Base-by-base conservation (phyloP, 2,113 vertebrate genomes). In the Eulemur macaco region DNA sequence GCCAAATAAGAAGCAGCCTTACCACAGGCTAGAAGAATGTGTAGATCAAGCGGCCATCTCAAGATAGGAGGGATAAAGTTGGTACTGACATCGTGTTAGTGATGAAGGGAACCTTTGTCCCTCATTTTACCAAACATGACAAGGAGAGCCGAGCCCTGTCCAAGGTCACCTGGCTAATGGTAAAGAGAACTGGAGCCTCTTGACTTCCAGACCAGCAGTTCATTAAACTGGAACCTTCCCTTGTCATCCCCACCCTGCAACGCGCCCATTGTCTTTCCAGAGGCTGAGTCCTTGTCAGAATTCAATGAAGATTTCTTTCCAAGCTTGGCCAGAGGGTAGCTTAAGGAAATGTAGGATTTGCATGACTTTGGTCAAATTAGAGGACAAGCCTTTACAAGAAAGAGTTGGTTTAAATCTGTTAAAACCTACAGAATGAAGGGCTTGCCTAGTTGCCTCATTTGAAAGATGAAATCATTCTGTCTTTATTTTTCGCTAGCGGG, bases 231-330 rank as follows among this genome's bases (percentile, higher is more conserved):
- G 29, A 27, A 21, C 7, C 83, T 42, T 12, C 9, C 54, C 18
- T 1, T 14, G 23, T n/a, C 29, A 12, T 31, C 6, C 5, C 12
- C 18, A 9, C 7, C 0, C 37, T 3, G 37, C 37, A 39, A 39
- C 37, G 37, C 37, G 5, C 31, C 45, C 0, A 2, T 34, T 9
- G 0, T 39, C 25, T 94, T 25, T 85, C 45, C 9, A 39, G 47
- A 37, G 73, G 21, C n/a, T 80, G 3, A 76, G 50, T 56, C 21
- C 23, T 58, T 81, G 20, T 3, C 54, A 77, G 50, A 89, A 66
- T 76, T 74, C n/a, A 86, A 15, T 1, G 73, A 37, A 8, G 27
- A 6, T 73, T 73, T 74, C 18, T n/a, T 73, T 60, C n/a, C 52
- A 56, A 88, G 39, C 27, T 27, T 34, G 2, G 0, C 25, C 86